These are phyloP conservation scores for Dipodomys merriami DNA, from an alignment of 2,113 vertebrate genomes.

Conservation along the genomic window DNA sequence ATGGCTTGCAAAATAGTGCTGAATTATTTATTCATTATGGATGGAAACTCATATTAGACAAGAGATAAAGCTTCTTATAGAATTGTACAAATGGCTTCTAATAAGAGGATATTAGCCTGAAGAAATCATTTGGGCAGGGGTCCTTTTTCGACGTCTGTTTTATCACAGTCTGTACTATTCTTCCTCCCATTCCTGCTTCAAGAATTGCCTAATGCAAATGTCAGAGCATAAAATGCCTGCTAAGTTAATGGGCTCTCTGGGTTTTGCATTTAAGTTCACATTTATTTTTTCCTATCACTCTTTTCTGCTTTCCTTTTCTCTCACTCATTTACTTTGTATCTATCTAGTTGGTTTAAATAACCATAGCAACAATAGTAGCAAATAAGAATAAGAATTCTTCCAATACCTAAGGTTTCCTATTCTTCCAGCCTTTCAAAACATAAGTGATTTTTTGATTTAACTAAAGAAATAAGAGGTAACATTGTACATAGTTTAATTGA, in stretches of 20 bases:
- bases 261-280: neutral
- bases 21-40: slow-evolving; percentile 52
- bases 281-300: neutral
- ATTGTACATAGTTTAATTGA: neutral
- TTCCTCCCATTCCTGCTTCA: neutral
- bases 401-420: neutral
- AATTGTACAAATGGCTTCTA: slow-evolving; percentile 15
- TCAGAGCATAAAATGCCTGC: neutral
- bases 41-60: neutral
- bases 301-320: neutral
- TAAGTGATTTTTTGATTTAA: neutral
- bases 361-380: neutral
- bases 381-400: neutral
- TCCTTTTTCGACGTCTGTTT: neutral
- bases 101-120: neutral
- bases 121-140: neutral
- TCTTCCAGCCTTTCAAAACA: neutral
- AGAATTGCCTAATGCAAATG: neutral
- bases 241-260: neutral
- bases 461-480: neutral
- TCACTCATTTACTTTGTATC: neutral
- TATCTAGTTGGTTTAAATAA: neutral
- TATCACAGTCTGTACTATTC: neutral
- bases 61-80: neutral
- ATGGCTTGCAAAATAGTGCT: neutral